phyloP scores from a whole-genome alignment of 1,140 invertebrate species.

The Eubasilissa regina region DNA sequence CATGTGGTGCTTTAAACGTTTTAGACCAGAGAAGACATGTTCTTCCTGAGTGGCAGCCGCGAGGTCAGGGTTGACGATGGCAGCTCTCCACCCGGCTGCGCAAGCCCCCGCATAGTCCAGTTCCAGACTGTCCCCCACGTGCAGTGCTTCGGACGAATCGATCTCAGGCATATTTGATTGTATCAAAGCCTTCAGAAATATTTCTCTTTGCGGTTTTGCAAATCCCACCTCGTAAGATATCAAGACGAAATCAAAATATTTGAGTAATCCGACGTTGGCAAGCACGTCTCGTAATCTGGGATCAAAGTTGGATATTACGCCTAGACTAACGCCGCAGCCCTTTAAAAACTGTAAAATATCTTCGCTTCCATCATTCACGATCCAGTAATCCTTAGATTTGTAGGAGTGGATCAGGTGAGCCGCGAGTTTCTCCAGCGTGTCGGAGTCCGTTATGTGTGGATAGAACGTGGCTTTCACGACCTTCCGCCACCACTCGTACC shows the following conservation, averaged over 20 bases:
- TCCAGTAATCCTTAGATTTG: constrained; percentile 81
- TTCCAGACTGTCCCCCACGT: constrained; percentile 85
- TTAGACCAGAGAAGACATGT: neutral
- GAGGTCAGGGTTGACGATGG: constrained; percentile 62
- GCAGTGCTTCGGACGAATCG: constrained; percentile 78
- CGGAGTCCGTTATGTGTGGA: constrained; percentile 64
- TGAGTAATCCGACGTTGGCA: constrained; percentile 74
- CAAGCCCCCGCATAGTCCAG: constrained; percentile 86
- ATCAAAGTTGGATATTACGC: constrained; percentile 93
- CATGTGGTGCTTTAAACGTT: neutral
- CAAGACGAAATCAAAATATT: constrained; percentile 86
- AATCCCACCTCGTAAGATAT: constrained; percentile 82
- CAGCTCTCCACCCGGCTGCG: constrained; percentile 82
- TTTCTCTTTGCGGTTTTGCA: constrained; percentile 82
- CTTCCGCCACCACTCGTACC: constrained; percentile 87
- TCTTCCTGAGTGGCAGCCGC: neutral
- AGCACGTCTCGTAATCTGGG: constrained; percentile 82
- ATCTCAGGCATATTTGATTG: constrained; percentile 66
- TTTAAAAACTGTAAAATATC: constrained; percentile 77
- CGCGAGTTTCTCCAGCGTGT: constrained; percentile 69
- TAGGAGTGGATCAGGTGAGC: constrained; percentile 78
- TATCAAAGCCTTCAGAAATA: constrained; percentile 82
- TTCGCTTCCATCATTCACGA: constrained; percentile 76
- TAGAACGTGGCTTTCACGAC: constrained; percentile 79
- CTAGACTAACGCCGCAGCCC: constrained; percentile 72